phyloP scores from a whole-genome alignment of 2,888 invertebrate species.

The Eupeodes latifasciatus region DNA sequence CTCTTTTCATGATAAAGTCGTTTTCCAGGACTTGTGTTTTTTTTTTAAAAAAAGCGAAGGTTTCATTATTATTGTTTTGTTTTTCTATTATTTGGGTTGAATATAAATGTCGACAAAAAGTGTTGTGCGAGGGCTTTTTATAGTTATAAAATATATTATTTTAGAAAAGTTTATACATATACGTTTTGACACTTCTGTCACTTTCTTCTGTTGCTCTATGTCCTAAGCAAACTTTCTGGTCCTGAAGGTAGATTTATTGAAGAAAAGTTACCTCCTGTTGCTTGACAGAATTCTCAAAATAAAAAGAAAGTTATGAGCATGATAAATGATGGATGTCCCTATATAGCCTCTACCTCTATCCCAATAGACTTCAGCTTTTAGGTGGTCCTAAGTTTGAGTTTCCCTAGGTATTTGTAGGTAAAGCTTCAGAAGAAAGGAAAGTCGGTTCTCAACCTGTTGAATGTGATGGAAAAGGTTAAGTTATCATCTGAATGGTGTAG shows the following conservation, averaged over 20 bases:
- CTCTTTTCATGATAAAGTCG: slow-evolving; percentile 37
- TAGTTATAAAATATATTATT: background rate
- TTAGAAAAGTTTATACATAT: background rate
- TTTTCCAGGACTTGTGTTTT: slow-evolving; percentile 28
- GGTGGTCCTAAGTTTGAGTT: background rate
- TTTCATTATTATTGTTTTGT: background rate
- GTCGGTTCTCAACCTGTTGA: slow-evolving; percentile 58
- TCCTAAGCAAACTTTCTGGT: slow-evolving; percentile 41
- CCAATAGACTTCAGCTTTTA: background rate
- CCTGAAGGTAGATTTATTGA: slow-evolving; percentile 50
- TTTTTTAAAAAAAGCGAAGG: too few species aligned
- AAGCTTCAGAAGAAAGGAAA: background rate
- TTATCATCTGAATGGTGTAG: slow-evolving; percentile 3
- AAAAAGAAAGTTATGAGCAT: slow-evolving; percentile 44
- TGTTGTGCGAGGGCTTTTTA: background rate
- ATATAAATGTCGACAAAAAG: slow-evolving; percentile 18
- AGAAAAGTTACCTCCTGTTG: slow-evolving; percentile 34
- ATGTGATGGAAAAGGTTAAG: slow-evolving; percentile 41
- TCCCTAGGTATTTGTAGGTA: background rate
- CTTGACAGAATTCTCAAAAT: slow-evolving; percentile 26
- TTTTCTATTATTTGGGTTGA: background rate
- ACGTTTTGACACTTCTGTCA: slow-evolving; percentile 30
- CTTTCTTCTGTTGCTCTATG: background rate
- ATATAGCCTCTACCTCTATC: background rate
- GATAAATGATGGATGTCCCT: slow-evolving; percentile 43